phyloP scores from a whole-genome alignment of 1,140 invertebrate species.

The Nymphalis io region DNA sequence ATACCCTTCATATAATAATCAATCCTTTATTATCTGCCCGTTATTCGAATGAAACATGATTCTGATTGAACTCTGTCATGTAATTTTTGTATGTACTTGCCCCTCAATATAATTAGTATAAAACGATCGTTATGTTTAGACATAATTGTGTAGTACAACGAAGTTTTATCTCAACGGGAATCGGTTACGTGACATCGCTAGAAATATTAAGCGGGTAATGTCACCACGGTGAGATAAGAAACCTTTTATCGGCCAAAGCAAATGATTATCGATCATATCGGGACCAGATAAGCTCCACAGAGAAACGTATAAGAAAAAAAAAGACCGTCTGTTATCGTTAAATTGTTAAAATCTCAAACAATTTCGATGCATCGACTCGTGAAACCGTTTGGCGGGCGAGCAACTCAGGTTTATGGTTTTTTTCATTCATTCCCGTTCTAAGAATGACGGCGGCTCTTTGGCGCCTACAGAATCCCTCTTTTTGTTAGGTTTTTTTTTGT shows the following conservation, averaged over 20 bases:
- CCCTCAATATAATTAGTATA: not conserved
- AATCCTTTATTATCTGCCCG: too few relatives aligned
- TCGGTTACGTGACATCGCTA: constrained; percentile 11
- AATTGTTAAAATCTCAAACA: constrained; percentile 66
- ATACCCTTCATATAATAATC: too few relatives aligned
- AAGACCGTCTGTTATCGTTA: constrained; percentile 57
- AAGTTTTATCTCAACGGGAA: not conserved
- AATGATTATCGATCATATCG: constrained; percentile 48
- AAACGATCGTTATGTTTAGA: not conserved
- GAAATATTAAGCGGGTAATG: constrained; percentile 23
- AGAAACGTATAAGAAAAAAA: constrained; percentile 43
- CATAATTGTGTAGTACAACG: not conserved
- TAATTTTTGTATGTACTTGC: too few relatives aligned
- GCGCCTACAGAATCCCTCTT: constrained; percentile 64
- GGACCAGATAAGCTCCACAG: constrained; percentile 47
- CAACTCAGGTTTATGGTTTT: constrained; percentile 66
- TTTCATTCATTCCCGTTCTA: constrained; percentile 72
- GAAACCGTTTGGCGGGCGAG: constrained; percentile 66
- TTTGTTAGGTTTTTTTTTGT: constrained; percentile 43
- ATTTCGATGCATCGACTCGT: constrained; percentile 69
- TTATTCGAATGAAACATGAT: too few relatives aligned
- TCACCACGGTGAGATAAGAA: constrained; percentile 30
- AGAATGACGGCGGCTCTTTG: constrained; percentile 73
- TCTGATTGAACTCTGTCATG: too few relatives aligned
- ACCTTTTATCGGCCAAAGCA: constrained; percentile 33